Conservation (phyloP, 2,113 vertebrate species). For the Cinclus mexicanus region DNA sequence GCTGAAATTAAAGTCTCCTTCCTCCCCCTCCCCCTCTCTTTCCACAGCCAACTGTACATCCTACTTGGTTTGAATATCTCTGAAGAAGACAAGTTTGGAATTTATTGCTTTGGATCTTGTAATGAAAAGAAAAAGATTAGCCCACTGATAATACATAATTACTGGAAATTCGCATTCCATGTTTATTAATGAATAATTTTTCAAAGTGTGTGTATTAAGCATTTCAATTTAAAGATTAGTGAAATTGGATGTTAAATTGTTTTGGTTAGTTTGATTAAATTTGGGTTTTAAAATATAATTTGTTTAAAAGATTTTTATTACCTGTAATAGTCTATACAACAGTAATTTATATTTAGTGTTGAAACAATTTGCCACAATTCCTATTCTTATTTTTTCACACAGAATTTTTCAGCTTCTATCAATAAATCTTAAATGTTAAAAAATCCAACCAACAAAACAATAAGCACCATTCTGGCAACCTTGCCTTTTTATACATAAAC, state of each 20-base stretch:
- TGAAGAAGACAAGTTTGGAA: conserved; percentile 51
- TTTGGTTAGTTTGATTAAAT: conserved; percentile 63
- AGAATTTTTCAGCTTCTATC: conserved; percentile 21
- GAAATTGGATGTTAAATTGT: conserved; percentile 25
- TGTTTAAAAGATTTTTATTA: conserved; percentile 57
- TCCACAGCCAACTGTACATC: conserved; percentile 8
- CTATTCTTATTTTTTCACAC: neutral
- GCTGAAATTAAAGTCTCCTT: neutral
- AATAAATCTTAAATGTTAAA: conserved; percentile 2
- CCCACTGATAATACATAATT: conserved; percentile 29
- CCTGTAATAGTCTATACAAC: conserved; percentile 33
- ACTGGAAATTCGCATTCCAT: conserved; percentile 5
- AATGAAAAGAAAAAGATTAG: neutral
- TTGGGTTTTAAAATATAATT: conserved; percentile 51
- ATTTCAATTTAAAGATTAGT: conserved; percentile 54
- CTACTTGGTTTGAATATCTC: conserved; percentile 37
- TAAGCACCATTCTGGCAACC: neutral
- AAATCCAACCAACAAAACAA: neutral
- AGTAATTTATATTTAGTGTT: conserved; percentile 11
- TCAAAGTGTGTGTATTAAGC: conserved; percentile 34
- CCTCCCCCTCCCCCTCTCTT: neutral
- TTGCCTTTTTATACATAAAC: neutral
- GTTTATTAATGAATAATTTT: conserved; percentile 49
- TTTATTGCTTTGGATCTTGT: conserved; percentile 60
- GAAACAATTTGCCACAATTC: neutral